phyloP scores from a whole-genome alignment of 2,888 invertebrate genomes.

The Calephelis perditalis region DNA sequence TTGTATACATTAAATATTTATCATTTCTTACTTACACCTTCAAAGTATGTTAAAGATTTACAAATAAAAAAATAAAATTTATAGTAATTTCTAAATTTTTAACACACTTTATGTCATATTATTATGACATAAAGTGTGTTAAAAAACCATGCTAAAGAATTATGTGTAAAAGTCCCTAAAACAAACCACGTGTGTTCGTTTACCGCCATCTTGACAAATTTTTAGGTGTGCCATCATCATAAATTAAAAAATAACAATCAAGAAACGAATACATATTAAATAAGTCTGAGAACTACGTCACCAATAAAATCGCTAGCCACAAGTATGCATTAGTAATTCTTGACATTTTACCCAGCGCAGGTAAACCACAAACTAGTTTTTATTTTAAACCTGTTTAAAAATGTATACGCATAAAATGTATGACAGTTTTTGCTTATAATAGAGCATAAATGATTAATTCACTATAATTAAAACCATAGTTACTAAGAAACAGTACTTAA shows the following conservation, averaged over 20 bases:
- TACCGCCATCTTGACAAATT: too few species aligned
- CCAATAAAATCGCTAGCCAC: neutral
- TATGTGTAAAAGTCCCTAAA: too few species aligned
- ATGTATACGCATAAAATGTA: constrained; percentile 22
- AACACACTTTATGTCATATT: too few species aligned
- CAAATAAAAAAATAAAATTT: too few species aligned
- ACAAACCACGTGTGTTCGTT: too few species aligned
- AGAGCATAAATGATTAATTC: constrained; percentile 34
- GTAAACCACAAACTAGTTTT: constrained; percentile 20
- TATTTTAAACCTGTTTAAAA: constrained; percentile 25
- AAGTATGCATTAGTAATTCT: constrained; percentile 11
- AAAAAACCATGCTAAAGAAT: too few species aligned
- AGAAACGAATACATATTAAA: neutral
- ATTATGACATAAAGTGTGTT: too few species aligned
- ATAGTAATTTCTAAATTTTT: too few species aligned
- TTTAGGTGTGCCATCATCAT: too few species aligned
- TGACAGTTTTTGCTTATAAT: constrained; percentile 29
- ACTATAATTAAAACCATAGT: constrained; percentile 50
- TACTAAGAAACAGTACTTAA: constrained; percentile 43
- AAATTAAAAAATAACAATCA: neutral
- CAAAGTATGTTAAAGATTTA: too few species aligned
- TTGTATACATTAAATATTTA: too few species aligned
- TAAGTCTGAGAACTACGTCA: neutral
- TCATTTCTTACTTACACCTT: too few species aligned
- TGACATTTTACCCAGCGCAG: constrained; percentile 8